These are phyloP conservation scores for Spheniscus mendiculus DNA, from an alignment of 2,113 vertebrate genomes.

Conservation along the genomic window DNA sequence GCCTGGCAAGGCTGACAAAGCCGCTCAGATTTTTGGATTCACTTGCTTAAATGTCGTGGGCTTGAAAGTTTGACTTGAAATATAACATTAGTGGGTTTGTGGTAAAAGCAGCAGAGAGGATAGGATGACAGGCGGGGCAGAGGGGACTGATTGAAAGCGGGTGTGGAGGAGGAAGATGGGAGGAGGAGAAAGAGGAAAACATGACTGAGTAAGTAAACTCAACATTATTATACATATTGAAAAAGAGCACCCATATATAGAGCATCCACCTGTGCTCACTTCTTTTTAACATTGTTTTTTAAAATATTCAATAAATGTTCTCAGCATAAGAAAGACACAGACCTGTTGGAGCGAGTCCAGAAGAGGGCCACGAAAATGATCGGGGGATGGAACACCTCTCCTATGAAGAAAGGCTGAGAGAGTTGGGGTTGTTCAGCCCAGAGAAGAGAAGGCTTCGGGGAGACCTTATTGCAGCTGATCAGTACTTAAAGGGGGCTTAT, in stretches of 20 bases:
- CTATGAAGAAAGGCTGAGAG: too few species aligned
- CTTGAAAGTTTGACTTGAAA: constrained; percentile 57
- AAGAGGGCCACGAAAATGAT: too few species aligned
- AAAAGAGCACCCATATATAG: constrained; percentile 67
- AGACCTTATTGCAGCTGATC: too few species aligned
- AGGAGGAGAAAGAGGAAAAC: constrained; percentile 54
- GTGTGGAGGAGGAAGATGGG: constrained; percentile 60
- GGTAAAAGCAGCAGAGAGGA: constrained; percentile 59
- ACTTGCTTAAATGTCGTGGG: constrained; percentile 25
- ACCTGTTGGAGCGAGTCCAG: too few species aligned
- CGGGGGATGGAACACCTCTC: too few species aligned
- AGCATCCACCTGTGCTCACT: constrained; percentile 44
- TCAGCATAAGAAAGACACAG: too few species aligned
- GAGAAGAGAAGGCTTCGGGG: too few species aligned
- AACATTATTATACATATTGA: constrained; percentile 1
- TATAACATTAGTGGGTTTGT: constrained; percentile 59
- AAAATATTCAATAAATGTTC: not conserved
- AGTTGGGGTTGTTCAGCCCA: too few species aligned
- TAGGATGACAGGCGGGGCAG: constrained; percentile 59
- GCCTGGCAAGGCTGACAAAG: not conserved
- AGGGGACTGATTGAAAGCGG: constrained; percentile 66
- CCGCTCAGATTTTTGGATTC: not conserved
- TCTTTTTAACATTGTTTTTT: not conserved
- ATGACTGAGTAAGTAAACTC: constrained; percentile 54
- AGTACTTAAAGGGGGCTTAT: too few species aligned